Percentiles rank a stretch among this genome's conserved stretches.
phyloP scores from a whole-genome alignment of 2,113 vertebrate genomes.

The Phyllostomus discolor region DNA sequence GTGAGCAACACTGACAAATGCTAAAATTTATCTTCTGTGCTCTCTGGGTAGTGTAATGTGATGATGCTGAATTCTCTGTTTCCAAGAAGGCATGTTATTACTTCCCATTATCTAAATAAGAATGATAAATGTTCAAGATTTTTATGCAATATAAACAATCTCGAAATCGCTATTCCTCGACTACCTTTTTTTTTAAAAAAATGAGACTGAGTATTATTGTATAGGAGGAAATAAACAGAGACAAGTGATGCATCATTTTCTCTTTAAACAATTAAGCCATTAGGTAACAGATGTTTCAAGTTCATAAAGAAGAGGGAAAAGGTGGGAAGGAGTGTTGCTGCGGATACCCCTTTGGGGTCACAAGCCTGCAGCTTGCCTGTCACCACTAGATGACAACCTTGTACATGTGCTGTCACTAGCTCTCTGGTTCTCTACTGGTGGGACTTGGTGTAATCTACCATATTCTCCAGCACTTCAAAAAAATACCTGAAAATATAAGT shows the following conservation, averaged over 20 bases:
- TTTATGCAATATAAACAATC: slow-evolving; percentile 47
- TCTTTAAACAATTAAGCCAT: neutral
- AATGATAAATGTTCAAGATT: slow-evolving; percentile 60
- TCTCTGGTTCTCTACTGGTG: neutral
- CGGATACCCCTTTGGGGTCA: neutral
- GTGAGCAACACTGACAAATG: slow-evolving; percentile 73
- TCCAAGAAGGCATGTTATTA: slow-evolving; percentile 55
- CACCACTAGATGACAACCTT: neutral
- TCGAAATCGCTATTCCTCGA: slow-evolving; percentile 31
- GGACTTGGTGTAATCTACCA: neutral
- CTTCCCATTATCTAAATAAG: slow-evolving; percentile 54
- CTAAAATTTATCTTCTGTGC: slow-evolving; percentile 69
- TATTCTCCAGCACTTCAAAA: neutral
- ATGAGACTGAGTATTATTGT: neutral
- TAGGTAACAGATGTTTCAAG: neutral
- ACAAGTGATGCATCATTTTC: neutral
- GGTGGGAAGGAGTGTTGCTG: neutral
- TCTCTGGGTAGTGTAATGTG: slow-evolving; percentile 38
- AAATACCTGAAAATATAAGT: neutral
- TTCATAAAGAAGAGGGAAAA: neutral
- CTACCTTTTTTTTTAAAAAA: neutral
- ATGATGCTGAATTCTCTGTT: slow-evolving; percentile 60
- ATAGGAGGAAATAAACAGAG: neutral
- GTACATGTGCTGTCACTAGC: neutral
- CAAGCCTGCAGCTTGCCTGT: neutral